Conservation (phyloP, 2,113 vertebrate species). For the Megaceryle maxima region DNA sequence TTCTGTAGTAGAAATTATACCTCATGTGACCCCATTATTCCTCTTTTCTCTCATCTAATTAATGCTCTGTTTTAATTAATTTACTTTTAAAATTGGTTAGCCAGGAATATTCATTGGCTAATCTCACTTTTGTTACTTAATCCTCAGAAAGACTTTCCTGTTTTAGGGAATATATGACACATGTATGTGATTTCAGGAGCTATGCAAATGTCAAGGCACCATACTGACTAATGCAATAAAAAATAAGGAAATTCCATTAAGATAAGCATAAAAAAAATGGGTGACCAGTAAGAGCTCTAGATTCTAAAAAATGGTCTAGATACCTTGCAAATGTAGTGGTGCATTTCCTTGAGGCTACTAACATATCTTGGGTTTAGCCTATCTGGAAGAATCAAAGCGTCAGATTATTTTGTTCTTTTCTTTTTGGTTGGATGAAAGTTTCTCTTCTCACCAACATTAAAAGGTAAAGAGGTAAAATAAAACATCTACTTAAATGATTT, state of each 20-base stretch:
- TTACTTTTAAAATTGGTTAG: not conserved
- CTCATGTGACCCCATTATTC: not conserved
- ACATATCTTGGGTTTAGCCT: not conserved
- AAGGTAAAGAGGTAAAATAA: not conserved
- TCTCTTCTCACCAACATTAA: not conserved
- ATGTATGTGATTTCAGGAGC: not conserved
- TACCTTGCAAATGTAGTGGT: not conserved
- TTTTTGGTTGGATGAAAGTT: not conserved
- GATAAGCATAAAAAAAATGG: not conserved
- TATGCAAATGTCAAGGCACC: rapidly evolving
- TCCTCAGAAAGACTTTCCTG: not conserved
- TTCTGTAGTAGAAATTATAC: not conserved
- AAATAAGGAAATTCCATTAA: not conserved
- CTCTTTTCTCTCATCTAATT: not conserved
- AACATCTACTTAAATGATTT: not conserved
- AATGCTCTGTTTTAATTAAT: not conserved
- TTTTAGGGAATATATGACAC: not conserved
- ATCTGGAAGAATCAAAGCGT: not conserved
- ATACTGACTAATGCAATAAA: not conserved
- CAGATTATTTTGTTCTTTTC: rapidly evolving
- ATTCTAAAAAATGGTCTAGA: not conserved
- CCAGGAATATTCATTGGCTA: not conserved
- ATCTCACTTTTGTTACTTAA: not conserved
- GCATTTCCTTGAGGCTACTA: not conserved
- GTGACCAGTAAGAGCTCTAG: not conserved